Evolutionary conservation across 2,113 vertebrate genomes (phyloP), one percentile per base, ranked within the genome.

Genomic region (Pachyramphus minor): DNA sequence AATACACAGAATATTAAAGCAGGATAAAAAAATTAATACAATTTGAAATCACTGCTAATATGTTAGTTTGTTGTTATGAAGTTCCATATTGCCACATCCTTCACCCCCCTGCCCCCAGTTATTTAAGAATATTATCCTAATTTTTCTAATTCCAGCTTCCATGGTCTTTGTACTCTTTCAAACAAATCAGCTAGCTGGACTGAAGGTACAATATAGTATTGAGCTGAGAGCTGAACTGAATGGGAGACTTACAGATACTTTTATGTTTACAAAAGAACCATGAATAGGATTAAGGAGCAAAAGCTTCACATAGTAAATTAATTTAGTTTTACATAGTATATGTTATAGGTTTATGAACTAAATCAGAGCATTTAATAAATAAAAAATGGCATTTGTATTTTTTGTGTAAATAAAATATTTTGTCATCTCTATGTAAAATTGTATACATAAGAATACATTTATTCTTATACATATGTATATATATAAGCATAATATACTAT

Each of bases 1-100:
- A 98, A 97, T 97, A 97, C 77, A 96, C 90, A 83, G 93, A 95
- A 79, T 89, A 95, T 80, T 89, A 67, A 86, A 93, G 76, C 71
- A 90, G 37, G 39, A 44, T 62, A 25, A 74, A 93, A 56, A 64
- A 93, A 86, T 33, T 87, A 75, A 73, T 93, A 30, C 13, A 31
- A 55, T 58, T 86, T 80, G 50, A 93, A 95, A 94, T 78, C 75
- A 50, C 20, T n/a, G 16, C 52, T 90, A 83, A 42, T 56, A 64
- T 33, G 8, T 63, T 78, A 50, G 18, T 42, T 28, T 69, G n/a
- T 41, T 60, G 41, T 28, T 79, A 69, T 28, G 17, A 18, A 56
- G n/a, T 92, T 83, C 80, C 30, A 55, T 82, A 27, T 39, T 6
- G 2, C 18, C 6, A 5, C 23, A 80, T 86, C 21, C 33, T 97